Conservation (phyloP, 2,888 invertebrate genomes). For the Himalopsyche kuldschensis region DNA sequence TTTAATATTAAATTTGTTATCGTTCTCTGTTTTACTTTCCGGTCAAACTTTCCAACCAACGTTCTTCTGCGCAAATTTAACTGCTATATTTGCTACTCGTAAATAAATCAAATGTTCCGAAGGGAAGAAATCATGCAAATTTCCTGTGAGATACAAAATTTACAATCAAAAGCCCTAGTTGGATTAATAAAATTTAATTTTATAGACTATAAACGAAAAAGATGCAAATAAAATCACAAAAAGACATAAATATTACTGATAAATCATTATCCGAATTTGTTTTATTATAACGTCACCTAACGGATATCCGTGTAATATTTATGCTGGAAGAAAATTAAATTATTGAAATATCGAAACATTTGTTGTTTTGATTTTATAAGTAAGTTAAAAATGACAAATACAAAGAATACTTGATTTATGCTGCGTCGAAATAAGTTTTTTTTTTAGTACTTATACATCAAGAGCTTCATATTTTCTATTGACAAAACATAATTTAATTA, state of each 20-base stretch:
- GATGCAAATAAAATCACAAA: neutral
- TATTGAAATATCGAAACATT: too few species aligned
- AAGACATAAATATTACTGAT: neutral
- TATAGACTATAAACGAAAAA: neutral
- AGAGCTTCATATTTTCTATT: too few species aligned
- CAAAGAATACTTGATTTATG: too few species aligned
- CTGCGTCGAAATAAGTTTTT: too few species aligned
- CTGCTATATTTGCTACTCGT: conserved; percentile 21
- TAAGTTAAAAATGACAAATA: too few species aligned
- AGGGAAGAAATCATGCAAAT: conserved; percentile 30
- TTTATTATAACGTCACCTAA: neutral
- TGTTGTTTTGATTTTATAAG: too few species aligned
- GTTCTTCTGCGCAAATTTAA: conserved; percentile 27
- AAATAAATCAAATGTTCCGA: conserved; percentile 35
- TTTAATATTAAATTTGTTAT: conserved; percentile 35
- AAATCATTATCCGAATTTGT: neutral
- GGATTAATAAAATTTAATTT: conserved; percentile 2
- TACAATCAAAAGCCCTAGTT: neutral
- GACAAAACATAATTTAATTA: too few species aligned
- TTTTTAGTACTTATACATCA: too few species aligned
- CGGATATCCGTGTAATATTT: neutral
- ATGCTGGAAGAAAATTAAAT: neutral
- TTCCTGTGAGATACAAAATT: conserved; percentile 23
- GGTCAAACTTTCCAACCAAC: conserved; percentile 31
- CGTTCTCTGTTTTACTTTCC: conserved; percentile 33